These are phyloP conservation scores for Ovis aries DNA, from an alignment of 2,113 vertebrate species.

Conservation along the genomic window DNA sequence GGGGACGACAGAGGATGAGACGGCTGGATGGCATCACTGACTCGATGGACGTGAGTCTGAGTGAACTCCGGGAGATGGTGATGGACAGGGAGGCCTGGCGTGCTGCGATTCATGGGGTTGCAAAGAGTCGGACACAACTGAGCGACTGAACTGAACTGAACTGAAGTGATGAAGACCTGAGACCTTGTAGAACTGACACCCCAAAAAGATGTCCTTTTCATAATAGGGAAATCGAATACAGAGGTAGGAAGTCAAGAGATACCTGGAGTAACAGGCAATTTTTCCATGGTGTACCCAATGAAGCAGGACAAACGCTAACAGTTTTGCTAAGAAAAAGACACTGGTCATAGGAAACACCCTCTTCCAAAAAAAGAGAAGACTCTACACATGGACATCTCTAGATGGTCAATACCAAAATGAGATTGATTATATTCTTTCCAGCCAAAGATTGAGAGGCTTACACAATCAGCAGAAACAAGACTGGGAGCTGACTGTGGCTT, in stretches of 20 bases:
- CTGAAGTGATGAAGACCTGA: neutral
- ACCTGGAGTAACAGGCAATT: neutral
- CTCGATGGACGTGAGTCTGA: too few species aligned
- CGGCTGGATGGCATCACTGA: too few species aligned
- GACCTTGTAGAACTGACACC: neutral
- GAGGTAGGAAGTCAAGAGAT: neutral
- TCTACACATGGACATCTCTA: neutral
- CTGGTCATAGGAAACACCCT: neutral
- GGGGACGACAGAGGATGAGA: too few species aligned
- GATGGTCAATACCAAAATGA: neutral
- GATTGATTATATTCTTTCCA: neutral
- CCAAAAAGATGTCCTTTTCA: neutral
- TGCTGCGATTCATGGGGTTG: too few species aligned
- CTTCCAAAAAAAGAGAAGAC: neutral
- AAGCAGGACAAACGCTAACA: neutral
- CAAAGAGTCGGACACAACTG: rapidly evolving
- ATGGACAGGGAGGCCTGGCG: too few species aligned
- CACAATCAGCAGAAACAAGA: neutral
- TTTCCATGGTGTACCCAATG: neutral
- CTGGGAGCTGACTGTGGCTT: neutral
- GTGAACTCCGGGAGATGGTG: too few species aligned
- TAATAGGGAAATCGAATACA: neutral
- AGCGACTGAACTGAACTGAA: too few species aligned
- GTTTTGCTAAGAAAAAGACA: neutral
- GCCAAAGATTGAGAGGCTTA: neutral